Conservation (phyloP, 2,888 invertebrate genomes). For the Diaperis boleti region DNA sequence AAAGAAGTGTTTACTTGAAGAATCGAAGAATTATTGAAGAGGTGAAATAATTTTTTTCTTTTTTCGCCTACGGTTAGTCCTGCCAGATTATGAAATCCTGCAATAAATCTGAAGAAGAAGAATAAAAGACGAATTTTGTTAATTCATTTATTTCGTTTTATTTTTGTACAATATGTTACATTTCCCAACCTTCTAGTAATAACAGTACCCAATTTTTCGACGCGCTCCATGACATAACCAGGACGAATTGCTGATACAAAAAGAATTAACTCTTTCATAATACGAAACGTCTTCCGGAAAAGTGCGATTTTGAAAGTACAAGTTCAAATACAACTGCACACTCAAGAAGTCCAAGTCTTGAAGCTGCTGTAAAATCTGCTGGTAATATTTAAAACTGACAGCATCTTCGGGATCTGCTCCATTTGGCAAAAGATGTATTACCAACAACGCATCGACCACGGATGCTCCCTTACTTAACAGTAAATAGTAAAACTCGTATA, state of each 20-base stretch:
- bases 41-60: slow-evolving; percentile 6
- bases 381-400: slow-evolving; percentile 1
- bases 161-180: too few relatives aligned
- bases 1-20: neutral
- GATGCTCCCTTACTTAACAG: neutral
- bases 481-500: neutral
- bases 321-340: slow-evolving; percentile 2
- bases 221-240: neutral
- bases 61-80: neutral
- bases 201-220: neutral
- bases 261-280: neutral
- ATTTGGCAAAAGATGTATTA: slow-evolving; percentile 2
- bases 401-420: slow-evolving; percentile 10
- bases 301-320: slow-evolving; percentile 1
- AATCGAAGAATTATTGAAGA: neutral
- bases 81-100: neutral
- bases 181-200: too few relatives aligned
- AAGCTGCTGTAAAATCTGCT: neutral
- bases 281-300: neutral
- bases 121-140: too few relatives aligned
- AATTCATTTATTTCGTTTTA: too few relatives aligned
- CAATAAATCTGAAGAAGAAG: neutral
- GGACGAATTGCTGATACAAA: neutral
- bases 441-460: neutral
- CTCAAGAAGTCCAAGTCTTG: neutral